Evolutionary conservation across 92 coral and sea anemone genomes (phyloP), one percentile per base, ranked within the genome.

Genomic region (Zoanthus sociatus): DNA sequence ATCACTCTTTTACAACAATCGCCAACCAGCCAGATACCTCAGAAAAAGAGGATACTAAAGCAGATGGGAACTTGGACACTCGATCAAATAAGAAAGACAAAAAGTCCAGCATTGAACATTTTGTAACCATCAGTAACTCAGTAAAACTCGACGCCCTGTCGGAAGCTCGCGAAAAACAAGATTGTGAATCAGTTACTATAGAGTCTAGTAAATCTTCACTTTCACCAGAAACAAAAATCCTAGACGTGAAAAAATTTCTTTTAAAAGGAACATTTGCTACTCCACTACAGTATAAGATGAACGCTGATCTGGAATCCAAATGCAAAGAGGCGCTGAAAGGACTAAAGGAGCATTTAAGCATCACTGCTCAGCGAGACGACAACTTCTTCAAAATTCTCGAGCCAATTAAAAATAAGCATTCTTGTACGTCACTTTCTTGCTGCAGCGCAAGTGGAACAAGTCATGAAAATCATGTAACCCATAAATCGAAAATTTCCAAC

Each of bases 401-500:
- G 74, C 47, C 60, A 64, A 20, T 50, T 11, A 16, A 66, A 26
- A 75, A 81, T 5, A 56, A 20, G 8, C 64, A 44, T 33, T 67
- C 75, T 13, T 17, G 75, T 1, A 21, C 76, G 66, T 47, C 75
- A 8, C 44, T 31, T 37, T 74, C 75, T 42, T 45, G 30, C 7
- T 46, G 47, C 51, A 74, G 16, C 20, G 76, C 42, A 81, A 45
- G 30, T 26, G 12, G 45, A 16, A 79, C 26, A 7, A 48, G 50
- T 20, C 78, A 81, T n/a, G 26, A 30, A 5, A 32, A 84, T 56
- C 87, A 66, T 9, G 79, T 82, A 32, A 63, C 76, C 68, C 77
- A 69, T 42, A 91, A 89, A 48, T 94, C 98, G 21, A 92, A 72
- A 33, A 82, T 95, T 6, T 92, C 93, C 12, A 89, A 94, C 21